Conservation (phyloP, 2,113 vertebrate species). For the Trematomus loennbergii region DNA sequence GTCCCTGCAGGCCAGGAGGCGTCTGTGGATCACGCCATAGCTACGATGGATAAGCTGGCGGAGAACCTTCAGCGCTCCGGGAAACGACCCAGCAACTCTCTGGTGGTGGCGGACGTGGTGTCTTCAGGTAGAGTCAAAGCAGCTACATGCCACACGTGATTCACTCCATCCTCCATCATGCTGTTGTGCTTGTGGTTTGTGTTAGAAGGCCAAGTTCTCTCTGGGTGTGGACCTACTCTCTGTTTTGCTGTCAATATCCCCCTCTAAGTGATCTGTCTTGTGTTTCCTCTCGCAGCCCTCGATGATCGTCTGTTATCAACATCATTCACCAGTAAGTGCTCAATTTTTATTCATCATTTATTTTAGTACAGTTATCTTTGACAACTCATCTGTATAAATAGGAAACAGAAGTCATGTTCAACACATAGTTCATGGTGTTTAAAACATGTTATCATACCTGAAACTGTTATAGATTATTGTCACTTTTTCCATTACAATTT, state of each 20-base stretch:
- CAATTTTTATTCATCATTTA: neutral
- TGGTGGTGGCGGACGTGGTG: slow-evolving; percentile 60
- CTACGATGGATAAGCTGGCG: slow-evolving; percentile 27
- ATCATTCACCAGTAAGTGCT: slow-evolving; percentile 68
- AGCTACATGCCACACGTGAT: neutral
- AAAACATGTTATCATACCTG: too few species aligned
- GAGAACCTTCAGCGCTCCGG: neutral
- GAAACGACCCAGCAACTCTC: neutral
- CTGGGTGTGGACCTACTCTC: neutral
- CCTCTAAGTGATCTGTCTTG: neutral
- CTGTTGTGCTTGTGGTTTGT: neutral
- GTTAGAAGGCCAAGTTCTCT: neutral
- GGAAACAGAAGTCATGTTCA: neutral
- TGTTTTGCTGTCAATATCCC: neutral
- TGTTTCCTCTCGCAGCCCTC: slow-evolving; percentile 61
- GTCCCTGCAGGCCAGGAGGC: slow-evolving; percentile 69
- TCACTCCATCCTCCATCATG: neutral
- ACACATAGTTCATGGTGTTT: too few species aligned
- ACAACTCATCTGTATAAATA: neutral
- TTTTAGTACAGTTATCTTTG: neutral
- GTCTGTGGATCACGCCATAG: slow-evolving; percentile 67
- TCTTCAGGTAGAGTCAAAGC: slow-evolving; percentile 70
- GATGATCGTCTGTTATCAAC: slow-evolving; percentile 62
- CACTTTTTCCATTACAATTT: too few species aligned
- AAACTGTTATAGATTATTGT: too few species aligned